These are phyloP conservation scores for Pilophorus perplexus DNA, from an alignment of 2,888 invertebrate species.

Conservation along the genomic window DNA sequence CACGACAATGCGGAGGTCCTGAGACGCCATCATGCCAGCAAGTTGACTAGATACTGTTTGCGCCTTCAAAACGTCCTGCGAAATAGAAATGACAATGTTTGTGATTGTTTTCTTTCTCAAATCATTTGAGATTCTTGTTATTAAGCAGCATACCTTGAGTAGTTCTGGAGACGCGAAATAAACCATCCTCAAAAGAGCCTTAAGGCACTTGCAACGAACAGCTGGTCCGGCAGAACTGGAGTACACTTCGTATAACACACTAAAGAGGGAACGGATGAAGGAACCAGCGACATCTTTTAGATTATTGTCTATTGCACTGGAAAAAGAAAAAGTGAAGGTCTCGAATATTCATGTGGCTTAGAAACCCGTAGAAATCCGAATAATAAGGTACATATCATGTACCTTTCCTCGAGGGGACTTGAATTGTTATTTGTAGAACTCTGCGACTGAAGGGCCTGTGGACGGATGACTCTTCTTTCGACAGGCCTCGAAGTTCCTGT, in stretches of 20 bases:
- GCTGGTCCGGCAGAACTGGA: constrained; percentile 97
- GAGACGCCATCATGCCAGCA: constrained; percentile 97
- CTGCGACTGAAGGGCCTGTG: constrained; percentile 52
- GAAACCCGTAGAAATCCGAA: no score
- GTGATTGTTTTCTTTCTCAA: not conserved
- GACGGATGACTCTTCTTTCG: constrained; percentile 72
- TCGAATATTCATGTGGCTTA: not conserved
- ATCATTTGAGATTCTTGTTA: not conserved
- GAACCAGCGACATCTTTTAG: constrained; percentile 68
- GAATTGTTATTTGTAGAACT: constrained; percentile 46
- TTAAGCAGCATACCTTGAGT: constrained; percentile 67
- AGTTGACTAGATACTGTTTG: constrained; percentile 92
- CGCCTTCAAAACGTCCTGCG: constrained; percentile 59
- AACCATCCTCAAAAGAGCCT: constrained; percentile 93
- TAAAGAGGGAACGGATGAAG: constrained; percentile 78
- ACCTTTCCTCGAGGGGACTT: constrained; percentile 44
- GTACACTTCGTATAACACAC: constrained; percentile 96
- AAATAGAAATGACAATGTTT: constrained; percentile 44
- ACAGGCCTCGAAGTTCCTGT: constrained; percentile 91
- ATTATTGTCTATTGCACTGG: constrained; percentile 65
- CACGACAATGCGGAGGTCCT: constrained; percentile 93
- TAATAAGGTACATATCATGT: not conserved
- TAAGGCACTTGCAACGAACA: constrained; percentile 93
- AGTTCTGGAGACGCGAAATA: constrained; percentile 88
- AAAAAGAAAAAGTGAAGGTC: constrained; percentile 35